phyloP scores from a whole-genome alignment of 2,797 vertebrate species.

The Acanthurus leucopareius region DNA sequence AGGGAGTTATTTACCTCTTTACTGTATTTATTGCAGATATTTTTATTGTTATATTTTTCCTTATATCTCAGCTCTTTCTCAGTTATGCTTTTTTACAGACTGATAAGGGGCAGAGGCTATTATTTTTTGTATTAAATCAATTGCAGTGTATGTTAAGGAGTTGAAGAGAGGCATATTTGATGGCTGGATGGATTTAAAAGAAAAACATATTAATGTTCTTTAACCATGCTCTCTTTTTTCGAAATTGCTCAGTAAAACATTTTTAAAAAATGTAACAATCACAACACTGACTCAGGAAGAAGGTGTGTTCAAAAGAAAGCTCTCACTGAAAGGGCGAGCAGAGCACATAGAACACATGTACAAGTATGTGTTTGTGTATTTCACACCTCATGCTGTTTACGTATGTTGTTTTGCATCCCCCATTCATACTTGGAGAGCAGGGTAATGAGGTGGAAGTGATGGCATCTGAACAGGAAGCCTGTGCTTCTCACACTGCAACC shows the following conservation, averaged over 20 bases:
- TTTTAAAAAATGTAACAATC: neutral
- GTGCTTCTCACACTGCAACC: slow-evolving; percentile 71
- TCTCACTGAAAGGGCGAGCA: slow-evolving; percentile 14
- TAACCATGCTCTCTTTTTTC: neutral
- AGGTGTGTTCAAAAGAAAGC: neutral
- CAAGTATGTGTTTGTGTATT: neutral
- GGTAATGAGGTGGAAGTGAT: slow-evolving; percentile 84
- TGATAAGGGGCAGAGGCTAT: neutral
- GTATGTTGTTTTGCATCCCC: slow-evolving; percentile 59
- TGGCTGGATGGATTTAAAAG: neutral
- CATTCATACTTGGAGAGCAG: slow-evolving; percentile 78
- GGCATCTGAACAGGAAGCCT: slow-evolving; percentile 83
- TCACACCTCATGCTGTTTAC: slow-evolving; percentile 38
- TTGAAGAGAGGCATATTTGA: neutral
- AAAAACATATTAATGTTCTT: neutral
- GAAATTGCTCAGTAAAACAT: neutral
- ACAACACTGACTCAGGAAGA: neutral
- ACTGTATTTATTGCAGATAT: too few species aligned
- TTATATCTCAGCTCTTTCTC: neutral
- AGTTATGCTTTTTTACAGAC: neutral
- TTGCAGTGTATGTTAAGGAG: neutral
- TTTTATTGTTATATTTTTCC: too few species aligned
- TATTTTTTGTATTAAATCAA: neutral
- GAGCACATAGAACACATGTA: neutral
- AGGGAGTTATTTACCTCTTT: too few species aligned